These are phyloP conservation scores for Pogonomyrmex californicus DNA, from an alignment of 1,140 invertebrate species.

Conservation along the genomic window DNA sequence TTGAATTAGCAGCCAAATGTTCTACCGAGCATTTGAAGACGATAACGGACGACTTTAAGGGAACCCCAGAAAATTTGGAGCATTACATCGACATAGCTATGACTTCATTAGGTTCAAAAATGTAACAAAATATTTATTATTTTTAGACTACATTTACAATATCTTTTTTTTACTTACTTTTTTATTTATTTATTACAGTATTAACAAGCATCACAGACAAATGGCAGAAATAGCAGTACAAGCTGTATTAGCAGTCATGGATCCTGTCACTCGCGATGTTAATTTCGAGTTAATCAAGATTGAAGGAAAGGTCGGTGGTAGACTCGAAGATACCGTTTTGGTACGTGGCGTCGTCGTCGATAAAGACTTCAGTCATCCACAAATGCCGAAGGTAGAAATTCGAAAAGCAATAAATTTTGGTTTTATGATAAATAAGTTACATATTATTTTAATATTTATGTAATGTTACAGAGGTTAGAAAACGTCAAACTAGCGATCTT, in stretches of 20 bases:
- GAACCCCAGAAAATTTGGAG: conserved; percentile 94
- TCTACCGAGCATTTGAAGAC: conserved; percentile 95
- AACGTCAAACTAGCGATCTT: conserved; percentile 98
- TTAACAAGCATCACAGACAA: conserved; percentile 96
- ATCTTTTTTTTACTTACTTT: conserved; percentile 1
- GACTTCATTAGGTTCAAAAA: conserved; percentile 99
- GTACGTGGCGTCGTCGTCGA: conserved; percentile 99
- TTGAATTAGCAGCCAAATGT: conserved; percentile 97
- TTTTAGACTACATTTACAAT: not conserved
- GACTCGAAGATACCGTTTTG: conserved; percentile 98
- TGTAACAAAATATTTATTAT: conserved; percentile 87
- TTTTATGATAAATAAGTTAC: not conserved
- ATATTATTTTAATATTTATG: conserved; percentile 16
- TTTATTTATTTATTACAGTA: conserved; percentile 82
- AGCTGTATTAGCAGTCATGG: conserved; percentile 97
- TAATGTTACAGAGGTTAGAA: conserved; percentile 88
- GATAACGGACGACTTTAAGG: conserved; percentile 96
- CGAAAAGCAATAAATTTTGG: not conserved
- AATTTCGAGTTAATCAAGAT: conserved; percentile 99
- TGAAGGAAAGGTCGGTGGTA: conserved; percentile 99
- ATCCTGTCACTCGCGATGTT: conserved; percentile 97
- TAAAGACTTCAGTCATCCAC: conserved; percentile 99
- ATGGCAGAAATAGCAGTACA: conserved; percentile 99
- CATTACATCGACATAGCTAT: conserved; percentile 98
- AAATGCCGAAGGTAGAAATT: conserved; percentile 97